Conservation (phyloP, 1,140 invertebrate genomes). For the Megathymus violae region DNA sequence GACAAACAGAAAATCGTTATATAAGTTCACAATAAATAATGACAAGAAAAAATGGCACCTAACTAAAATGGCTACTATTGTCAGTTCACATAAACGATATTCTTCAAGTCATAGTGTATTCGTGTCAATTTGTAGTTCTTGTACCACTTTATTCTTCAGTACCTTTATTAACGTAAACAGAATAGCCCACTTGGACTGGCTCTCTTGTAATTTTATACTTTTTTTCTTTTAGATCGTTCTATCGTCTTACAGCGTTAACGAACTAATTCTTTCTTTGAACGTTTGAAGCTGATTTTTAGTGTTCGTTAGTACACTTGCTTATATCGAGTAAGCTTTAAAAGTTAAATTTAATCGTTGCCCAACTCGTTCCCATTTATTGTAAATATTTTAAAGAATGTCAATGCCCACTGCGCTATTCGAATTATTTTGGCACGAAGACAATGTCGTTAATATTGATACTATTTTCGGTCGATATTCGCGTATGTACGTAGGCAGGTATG, state of each 20-base stretch:
- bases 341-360: neutral
- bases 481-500: conserved; percentile 37
- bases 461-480: conserved; percentile 67
- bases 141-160: too few species aligned
- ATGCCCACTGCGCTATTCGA: conserved; percentile 69
- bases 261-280: conserved; percentile 9
- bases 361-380: conserved; percentile 8
- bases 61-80: too few species aligned
- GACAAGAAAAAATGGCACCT: too few species aligned
- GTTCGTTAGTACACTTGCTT: neutral
- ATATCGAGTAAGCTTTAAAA: neutral
- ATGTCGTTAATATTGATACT: conserved; percentile 74
- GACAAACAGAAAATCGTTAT: too few species aligned
- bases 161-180: conserved; percentile 4
- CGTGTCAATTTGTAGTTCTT: too few species aligned
- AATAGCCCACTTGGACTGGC: neutral
- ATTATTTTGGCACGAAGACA: conserved; percentile 74
- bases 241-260: conserved; percentile 12
- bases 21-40: too few species aligned
- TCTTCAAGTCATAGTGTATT: too few species aligned
- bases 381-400: conserved; percentile 62
- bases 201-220: neutral
- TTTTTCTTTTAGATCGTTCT: neutral
- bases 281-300: neutral
- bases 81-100: too few species aligned